phyloP scores from a whole-genome alignment of 2,888 invertebrate species.

The Andrena flavipes region DNA sequence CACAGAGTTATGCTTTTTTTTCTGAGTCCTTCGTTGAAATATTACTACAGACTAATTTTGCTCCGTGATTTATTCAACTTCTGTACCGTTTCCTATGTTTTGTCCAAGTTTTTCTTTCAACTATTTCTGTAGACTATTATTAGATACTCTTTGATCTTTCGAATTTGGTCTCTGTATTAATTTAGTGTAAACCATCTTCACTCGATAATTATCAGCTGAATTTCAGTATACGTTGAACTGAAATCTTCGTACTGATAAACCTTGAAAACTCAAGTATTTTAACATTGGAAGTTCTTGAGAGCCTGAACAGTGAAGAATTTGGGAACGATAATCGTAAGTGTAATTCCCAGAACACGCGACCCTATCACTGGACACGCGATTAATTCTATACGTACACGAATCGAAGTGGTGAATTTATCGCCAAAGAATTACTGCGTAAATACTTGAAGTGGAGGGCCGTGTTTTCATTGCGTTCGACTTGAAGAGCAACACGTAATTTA shows the following conservation, averaged over 20 bases:
- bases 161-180: no score
- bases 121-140: no score
- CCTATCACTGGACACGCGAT: not conserved
- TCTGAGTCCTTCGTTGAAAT: not conserved
- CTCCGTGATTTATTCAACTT: not conserved
- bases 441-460: not conserved
- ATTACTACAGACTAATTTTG: not conserved
- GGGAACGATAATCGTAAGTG: not conserved
- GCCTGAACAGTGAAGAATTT: no score
- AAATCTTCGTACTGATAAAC: no score
- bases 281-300: not conserved
- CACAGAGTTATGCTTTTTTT: not conserved
- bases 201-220: no score
- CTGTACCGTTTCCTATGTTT: not conserved
- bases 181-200: no score
- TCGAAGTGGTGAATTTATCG: constrained; percentile 3
- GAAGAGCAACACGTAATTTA: not conserved
- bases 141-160: no score
- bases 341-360: not conserved
- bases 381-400: not conserved
- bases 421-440: not conserved
- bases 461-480: not conserved
- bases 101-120: no score
- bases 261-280: not conserved
- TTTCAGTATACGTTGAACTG: no score